Evolutionary conservation across 2,888 invertebrate species (phyloP).

Genomic region (Acleris sparsana): DNA sequence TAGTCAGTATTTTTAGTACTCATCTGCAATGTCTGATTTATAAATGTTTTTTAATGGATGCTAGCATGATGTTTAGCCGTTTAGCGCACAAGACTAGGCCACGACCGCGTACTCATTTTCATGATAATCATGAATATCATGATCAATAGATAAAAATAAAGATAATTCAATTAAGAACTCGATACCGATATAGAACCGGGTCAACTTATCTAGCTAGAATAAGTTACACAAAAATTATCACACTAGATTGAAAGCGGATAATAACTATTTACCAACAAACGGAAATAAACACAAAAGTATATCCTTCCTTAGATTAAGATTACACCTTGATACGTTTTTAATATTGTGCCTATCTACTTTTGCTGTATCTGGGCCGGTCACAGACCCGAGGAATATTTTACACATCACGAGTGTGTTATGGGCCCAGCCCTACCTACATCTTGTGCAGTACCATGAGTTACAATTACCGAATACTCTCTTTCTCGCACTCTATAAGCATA

Average conservation of each 20-base stretch:
- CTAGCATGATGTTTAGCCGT: not conserved
- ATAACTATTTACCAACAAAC: not conserved
- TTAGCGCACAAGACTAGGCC: not conserved
- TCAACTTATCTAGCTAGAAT: slow-evolving; percentile 1
- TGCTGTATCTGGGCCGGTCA: slow-evolving; percentile 2
- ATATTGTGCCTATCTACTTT: slow-evolving; percentile 1
- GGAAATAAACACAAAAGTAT: not conserved
- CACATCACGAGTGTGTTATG: not conserved
- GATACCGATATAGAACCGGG: not conserved
- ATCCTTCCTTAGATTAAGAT: not conserved
- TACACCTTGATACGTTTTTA: not conserved
- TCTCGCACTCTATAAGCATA: too few species aligned
- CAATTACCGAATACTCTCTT: too few species aligned
- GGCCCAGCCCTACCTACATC: too few species aligned
- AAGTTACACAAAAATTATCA: not conserved
- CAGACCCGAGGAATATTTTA: slow-evolving; percentile 1
- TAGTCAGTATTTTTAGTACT: too few species aligned
- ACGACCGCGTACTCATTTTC: not conserved
- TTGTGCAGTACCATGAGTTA: too few species aligned
- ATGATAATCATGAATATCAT: not conserved
- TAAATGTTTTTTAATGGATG: not conserved
- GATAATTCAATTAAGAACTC: not conserved
- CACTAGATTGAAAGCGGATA: not conserved
- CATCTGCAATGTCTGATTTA: too few species aligned
- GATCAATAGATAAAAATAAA: slow-evolving; percentile 4